Evolutionary conservation across 2,888 invertebrate species (phyloP), one percentile per base, ranked within the genome.

Genomic region (Rutpela maculata): DNA sequence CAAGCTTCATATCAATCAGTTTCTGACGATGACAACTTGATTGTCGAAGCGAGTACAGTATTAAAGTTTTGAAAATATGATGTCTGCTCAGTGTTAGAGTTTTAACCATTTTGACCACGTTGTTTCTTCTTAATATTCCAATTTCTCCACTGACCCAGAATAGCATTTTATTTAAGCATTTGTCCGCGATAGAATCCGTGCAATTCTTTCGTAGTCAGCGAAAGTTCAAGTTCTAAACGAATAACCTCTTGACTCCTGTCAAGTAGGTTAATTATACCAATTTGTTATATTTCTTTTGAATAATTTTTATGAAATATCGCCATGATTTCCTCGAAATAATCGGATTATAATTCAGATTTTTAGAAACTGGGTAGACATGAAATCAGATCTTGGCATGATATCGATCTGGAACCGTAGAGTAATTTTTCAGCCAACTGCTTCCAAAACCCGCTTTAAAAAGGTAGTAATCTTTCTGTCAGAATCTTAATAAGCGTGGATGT

Each of bases 251-350:
- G 43, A 43, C 43, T 43, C 4, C 12, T 43, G 43, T 43, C 43
- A 43, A 43, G 43, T 43, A 43, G 43, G 43, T 43, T 43, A 43
- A 43, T 43, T 43, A 43, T 43, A 43, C 12, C 43, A 43, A 43
- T 43, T 43, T 43, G 43, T 43, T 43, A 43, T 43, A 43, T 43
- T 43, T 43, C 43, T 43, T 43, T 43, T 43, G 43, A 43, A 43
- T 43, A 43, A 43, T 43, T 15, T n/a, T 43, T 12, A 15, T 43
- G 43, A 43, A 15, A 43, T 43, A 43, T 43, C 43, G 43, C 12
- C 43, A 12, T 43, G 43, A 12, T 43, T 43, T 43, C 43, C 43
- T 43, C 43, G 43, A 43, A 43, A 43, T 43, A 43, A 43, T 43
- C 43, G 43, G 43, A 43, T 43, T 43, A 43, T 43, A 43, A 43